phyloP scores from a whole-genome alignment of 2,888 invertebrate genomes.

The Sarcophaga subvicina region DNA sequence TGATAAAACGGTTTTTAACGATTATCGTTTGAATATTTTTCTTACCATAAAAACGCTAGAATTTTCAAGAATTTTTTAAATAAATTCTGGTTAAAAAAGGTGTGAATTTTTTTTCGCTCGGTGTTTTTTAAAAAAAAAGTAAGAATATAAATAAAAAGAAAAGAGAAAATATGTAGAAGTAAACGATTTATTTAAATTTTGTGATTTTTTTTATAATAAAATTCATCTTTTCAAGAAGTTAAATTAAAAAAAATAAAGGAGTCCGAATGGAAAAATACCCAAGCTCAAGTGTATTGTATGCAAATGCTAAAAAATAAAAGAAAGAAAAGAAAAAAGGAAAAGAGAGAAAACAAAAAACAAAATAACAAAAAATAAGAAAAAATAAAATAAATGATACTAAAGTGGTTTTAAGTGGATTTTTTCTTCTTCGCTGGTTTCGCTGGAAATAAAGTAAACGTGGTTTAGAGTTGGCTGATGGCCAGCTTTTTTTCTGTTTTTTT shows the following conservation, averaged over 20 bases:
- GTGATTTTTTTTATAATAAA: not conserved
- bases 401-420: slow-evolving; percentile 30
- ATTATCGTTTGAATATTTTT: slow-evolving; percentile 15
- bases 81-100: slow-evolving; percentile 12
- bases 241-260: not conserved
- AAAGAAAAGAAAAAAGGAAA: slow-evolving; percentile 24
- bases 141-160: slow-evolving; percentile 5
- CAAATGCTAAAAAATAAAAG: slow-evolving; percentile 10
- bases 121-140: not conserved
- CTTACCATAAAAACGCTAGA: slow-evolving; percentile 28
- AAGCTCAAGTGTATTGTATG: slow-evolving; percentile 10
- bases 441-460: slow-evolving; percentile 40
- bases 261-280: slow-evolving; percentile 37
- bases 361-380: slow-evolving; percentile 15
- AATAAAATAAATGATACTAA: slow-evolving; percentile 11
- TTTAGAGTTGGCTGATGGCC: slow-evolving; percentile 50
- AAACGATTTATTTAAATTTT: not conserved
- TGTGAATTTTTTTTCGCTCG: slow-evolving; percentile 20
- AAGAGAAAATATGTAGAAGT: not conserved
- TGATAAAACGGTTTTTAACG: slow-evolving; percentile 48
- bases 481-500: slow-evolving; percentile 9
- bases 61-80: slow-evolving; percentile 37
- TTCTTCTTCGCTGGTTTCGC: not conserved
- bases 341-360: not conserved
- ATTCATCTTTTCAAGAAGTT: not conserved